Conservation (phyloP, 2,888 invertebrate genomes). For the Diloba caeruleocephala region DNA sequence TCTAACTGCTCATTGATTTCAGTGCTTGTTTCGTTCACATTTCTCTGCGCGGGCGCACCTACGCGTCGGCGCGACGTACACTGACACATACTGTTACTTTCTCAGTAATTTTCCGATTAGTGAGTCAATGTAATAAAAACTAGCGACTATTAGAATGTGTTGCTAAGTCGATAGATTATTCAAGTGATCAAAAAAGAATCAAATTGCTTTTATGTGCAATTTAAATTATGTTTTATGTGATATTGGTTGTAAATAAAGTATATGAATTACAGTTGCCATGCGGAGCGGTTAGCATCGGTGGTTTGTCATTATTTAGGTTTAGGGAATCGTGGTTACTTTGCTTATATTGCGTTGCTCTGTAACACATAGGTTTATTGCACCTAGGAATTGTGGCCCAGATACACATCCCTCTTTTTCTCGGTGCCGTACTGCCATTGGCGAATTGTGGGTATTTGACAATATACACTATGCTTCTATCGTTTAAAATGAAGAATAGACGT, state of each 20-base stretch:
- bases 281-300: no score
- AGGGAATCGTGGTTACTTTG: no score
- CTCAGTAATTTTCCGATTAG: slow-evolving; percentile 50
- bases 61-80: slow-evolving; percentile 54
- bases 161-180: slow-evolving; percentile 18
- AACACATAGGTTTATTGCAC: no score
- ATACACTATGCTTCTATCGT: no score
- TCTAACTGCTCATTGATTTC: slow-evolving; percentile 3
- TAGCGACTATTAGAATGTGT: slow-evolving; percentile 13
- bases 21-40: slow-evolving; percentile 52
- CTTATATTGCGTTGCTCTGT: no score
- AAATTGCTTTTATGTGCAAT: slow-evolving; percentile 18
- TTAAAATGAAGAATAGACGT: no score
- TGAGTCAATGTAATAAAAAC: slow-evolving; percentile 32
- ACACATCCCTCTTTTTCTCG: no score
- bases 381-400: no score
- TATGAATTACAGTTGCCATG: no score
- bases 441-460: no score
- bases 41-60: slow-evolving; percentile 64
- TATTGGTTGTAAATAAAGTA: slow-evolving; percentile 23
- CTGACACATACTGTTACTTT: slow-evolving; percentile 50
- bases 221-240: slow-evolving; percentile 20
- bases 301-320: no score
- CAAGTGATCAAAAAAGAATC: slow-evolving; percentile 12
- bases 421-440: no score